Percentiles rank a stretch among this genome's conserved stretches.
These are phyloP conservation scores for Engraulis encrasicolus DNA, from an alignment of 2,113 vertebrate genomes.

Conservation along the genomic window DNA sequence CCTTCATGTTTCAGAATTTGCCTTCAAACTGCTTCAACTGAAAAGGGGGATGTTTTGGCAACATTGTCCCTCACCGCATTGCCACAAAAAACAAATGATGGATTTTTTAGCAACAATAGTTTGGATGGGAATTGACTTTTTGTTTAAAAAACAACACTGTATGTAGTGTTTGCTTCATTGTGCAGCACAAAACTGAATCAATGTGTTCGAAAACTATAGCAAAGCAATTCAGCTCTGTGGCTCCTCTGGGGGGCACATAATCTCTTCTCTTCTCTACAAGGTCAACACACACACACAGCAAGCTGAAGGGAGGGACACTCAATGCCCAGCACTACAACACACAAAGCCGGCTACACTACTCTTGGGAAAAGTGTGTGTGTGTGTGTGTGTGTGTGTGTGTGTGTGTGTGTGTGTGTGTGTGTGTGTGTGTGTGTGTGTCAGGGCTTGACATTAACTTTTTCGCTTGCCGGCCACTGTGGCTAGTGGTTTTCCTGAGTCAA, in stretches of 20 bases:
- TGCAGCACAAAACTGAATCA: neutral
- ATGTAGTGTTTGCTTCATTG: too few relatives aligned
- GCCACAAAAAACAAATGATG: too few relatives aligned
- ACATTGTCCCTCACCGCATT: neutral
- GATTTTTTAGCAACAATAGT: too few relatives aligned
- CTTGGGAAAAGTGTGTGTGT: neutral
- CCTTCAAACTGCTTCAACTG: neutral
- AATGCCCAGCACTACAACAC: slow-evolving; percentile 27
- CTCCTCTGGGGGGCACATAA: slow-evolving; percentile 55
- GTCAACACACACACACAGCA: slow-evolving; percentile 38
- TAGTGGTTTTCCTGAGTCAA: too few relatives aligned
- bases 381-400: too few relatives aligned
- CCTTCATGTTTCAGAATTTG: neutral
- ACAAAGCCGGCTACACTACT: slow-evolving; percentile 37
- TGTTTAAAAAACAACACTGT: too few relatives aligned
- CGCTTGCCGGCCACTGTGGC: too few relatives aligned
- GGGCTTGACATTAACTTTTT: too few relatives aligned
- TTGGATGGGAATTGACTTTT: too few relatives aligned
- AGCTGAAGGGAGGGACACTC: slow-evolving; percentile 34
- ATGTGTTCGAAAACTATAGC: neutral
- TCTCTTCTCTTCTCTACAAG: slow-evolving; percentile 50
- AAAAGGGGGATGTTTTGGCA: neutral
- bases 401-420: too few relatives aligned
- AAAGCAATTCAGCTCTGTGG: neutral
- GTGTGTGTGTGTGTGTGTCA: too few relatives aligned